A percentile compares a stretch with the other conserved stretches of the same genome.
Evolutionary conservation across 2,888 invertebrate species (phyloP).

Genomic region (Pseudoips prasinana): DNA sequence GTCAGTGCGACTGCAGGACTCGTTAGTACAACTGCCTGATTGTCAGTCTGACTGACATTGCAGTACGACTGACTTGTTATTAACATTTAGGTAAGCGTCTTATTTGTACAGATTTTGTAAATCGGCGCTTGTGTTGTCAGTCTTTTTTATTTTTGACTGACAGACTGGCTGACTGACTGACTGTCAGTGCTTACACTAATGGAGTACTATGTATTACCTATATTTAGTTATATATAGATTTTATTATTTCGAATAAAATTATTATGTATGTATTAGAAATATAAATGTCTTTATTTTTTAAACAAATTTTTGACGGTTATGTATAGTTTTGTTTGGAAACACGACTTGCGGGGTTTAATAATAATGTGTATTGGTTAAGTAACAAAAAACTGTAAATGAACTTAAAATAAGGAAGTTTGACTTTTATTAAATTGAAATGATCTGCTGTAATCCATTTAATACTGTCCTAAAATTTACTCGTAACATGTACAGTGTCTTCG

Average conservation of each 20-base stretch:
- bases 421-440: too few species aligned
- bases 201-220: conserved; percentile 50
- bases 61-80: conserved; percentile 2
- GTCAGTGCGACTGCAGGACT: too few species aligned
- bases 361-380: too few species aligned
- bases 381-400: too few species aligned
- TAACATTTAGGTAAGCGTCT: conserved; percentile 1
- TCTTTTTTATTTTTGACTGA: conserved; percentile 5
- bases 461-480: too few species aligned
- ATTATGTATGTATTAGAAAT: conserved; percentile 35
- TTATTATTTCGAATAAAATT: conserved; percentile 45
- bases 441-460: too few species aligned
- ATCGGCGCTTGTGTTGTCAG: conserved; percentile 1
- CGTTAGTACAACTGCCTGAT: too few species aligned
- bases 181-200: conserved; percentile 32
- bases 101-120: conserved; percentile 13
- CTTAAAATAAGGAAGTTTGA: too few species aligned
- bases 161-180: neutral
- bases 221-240: conserved; percentile 44
- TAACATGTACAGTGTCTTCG: too few species aligned
- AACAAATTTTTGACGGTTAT: conserved; percentile 36
- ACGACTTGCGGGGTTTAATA: conserved; percentile 7
- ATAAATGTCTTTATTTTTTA: conserved; percentile 44
- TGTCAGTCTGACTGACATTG: conserved; percentile 7
- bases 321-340: conserved; percentile 27